These are phyloP conservation scores for Pocillopora verrucosa DNA, from an alignment of 64 coral and sea anemone genomes.

Conservation along the genomic window DNA sequence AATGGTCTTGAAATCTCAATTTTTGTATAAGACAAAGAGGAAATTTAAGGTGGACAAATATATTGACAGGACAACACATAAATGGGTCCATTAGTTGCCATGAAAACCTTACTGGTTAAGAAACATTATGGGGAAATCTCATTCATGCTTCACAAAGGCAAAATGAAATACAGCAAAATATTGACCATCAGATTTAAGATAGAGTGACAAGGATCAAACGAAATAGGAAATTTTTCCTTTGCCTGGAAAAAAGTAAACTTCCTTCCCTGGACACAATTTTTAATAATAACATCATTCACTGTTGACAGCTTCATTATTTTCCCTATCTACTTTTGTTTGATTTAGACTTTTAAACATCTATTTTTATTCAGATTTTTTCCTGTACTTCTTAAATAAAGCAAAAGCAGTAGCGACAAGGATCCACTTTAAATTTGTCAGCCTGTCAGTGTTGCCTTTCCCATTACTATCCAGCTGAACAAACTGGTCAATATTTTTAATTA, in stretches of 20 bases:
- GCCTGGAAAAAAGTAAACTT: too few species aligned
- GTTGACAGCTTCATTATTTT: not conserved
- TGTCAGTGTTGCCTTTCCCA: not conserved
- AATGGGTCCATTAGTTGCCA: constrained; percentile 8
- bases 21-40: not conserved
- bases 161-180: not conserved
- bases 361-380: not conserved
- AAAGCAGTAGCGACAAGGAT: not conserved
- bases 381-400: not conserved
- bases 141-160: not conserved
- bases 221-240: too few species aligned
- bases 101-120: not conserved
- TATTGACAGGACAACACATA: not conserved
- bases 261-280: too few species aligned
- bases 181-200: too few species aligned
- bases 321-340: not conserved
- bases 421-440: not conserved
- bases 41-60: not conserved
- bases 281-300: not conserved
- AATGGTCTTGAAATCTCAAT: not conserved
- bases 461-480: not conserved
- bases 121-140: not conserved
- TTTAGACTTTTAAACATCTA: not conserved
- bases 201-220: too few species aligned
- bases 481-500: not conserved